phyloP scores from a whole-genome alignment of 2,888 invertebrate genomes.

The Chromoteleia sp. region DNA sequence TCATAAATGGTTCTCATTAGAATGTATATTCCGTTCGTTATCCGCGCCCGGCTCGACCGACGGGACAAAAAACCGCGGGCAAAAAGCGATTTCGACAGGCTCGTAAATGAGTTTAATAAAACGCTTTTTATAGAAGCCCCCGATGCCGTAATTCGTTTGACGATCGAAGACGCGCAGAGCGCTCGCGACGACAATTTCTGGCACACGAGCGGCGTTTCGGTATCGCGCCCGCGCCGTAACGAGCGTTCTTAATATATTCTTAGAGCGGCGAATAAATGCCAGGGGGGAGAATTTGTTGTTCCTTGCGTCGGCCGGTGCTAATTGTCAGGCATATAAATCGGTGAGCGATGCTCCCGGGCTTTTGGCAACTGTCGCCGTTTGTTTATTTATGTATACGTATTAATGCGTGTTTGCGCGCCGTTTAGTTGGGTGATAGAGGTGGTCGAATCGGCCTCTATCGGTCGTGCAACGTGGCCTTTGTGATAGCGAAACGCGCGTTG shows the following conservation, averaged over 20 bases:
- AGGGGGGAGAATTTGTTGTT: conserved; percentile 70
- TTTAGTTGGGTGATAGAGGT: conserved; percentile 64
- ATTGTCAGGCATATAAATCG: conserved; percentile 81
- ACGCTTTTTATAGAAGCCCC: conserved; percentile 64
- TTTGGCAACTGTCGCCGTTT: conserved; percentile 63
- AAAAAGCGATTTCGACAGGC: conserved; percentile 59
- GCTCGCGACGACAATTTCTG: conserved; percentile 53
- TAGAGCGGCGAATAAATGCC: conserved; percentile 60
- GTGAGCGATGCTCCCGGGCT: conserved; percentile 71
- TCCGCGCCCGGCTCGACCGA: conserved; percentile 25
- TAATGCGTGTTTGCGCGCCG: conserved; percentile 41
- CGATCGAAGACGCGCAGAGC: conserved; percentile 59
- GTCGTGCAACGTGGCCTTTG: not conserved
- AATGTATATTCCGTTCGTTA: conserved; percentile 60
- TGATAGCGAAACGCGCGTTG: conserved; percentile 2
- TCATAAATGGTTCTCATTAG: conserved; percentile 64
- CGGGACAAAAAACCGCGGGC: conserved; percentile 15
- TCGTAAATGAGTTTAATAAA: conserved; percentile 66
- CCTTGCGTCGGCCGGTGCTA: conserved; percentile 72
- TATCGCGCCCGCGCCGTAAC: conserved; percentile 45
- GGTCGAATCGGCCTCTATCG: conserved; percentile 6
- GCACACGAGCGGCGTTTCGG: conserved; percentile 47
- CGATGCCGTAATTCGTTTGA: conserved; percentile 61
- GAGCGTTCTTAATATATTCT: conserved; percentile 65
- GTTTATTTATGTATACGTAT: conserved; percentile 56